phyloP scores from a whole-genome alignment of 2,113 vertebrate genomes.

The Petroica traversi region DNA sequence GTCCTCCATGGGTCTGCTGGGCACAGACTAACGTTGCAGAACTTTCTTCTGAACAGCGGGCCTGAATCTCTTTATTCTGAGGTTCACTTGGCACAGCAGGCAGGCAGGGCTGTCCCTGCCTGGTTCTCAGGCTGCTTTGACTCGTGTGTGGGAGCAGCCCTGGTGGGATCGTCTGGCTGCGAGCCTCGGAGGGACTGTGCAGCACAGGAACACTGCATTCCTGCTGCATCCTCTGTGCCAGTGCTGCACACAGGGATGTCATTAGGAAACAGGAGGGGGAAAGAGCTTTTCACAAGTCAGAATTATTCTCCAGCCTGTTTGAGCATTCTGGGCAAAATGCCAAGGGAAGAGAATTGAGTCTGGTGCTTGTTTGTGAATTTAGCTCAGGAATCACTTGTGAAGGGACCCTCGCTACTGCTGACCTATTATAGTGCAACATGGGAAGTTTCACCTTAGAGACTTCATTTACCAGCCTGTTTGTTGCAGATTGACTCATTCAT shows the following conservation, averaged over 20 bases:
- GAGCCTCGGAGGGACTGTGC: not conserved
- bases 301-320: not conserved
- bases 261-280: not conserved
- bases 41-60: not conserved
- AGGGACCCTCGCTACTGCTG: not conserved
- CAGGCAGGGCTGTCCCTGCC: not conserved
- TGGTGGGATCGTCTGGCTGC: not conserved
- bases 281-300: not conserved
- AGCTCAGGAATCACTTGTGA: not conserved
- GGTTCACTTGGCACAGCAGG: constrained; percentile 2
- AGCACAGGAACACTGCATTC: not conserved
- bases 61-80: not conserved
- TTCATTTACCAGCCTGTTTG: not conserved
- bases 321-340: not conserved
- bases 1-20: not conserved
- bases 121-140: not conserved
- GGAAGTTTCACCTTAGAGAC: not conserved
- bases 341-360: not conserved
- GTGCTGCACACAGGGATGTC: not conserved
- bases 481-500: not conserved
- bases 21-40: not conserved
- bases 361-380: not conserved
- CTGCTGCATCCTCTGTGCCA: not conserved
- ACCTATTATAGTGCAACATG: not conserved
- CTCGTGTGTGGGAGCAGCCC: not conserved